Base-by-base conservation (phyloP, 2,888 invertebrate species). In the Ligdia adustata region DNA sequence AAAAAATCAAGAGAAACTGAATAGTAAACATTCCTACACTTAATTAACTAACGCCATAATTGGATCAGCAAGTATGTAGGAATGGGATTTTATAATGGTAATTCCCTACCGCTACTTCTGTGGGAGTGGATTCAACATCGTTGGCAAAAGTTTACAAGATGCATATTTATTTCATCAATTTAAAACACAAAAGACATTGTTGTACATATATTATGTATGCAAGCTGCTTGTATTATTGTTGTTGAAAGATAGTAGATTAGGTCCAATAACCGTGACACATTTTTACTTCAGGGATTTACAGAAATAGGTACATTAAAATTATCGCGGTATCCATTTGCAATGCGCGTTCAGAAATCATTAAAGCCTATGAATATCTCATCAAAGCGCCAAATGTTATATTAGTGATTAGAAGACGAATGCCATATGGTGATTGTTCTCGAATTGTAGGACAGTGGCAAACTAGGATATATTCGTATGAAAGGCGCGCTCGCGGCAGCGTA, bases 401-500 rank as follows among this genome's bases (percentile, higher is more conserved):
- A 11, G 41, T 40, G 13, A 35, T 38, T 27, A 37, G 33, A 24
- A 40, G 16, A 16, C 16, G 33, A 43, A 42, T 38, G 48, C 35
- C 32, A 24, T 40, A 54, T 51, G 42, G 32, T 52, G 37, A 47
- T 52, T 50, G 47, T 43, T 29, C 34, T 42, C 38, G 45, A 49
- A 51, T 56, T 42, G 66, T 74, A 71, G 73, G 72, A 69, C 72
- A 75, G 71, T 75, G 65, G 74, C 67, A 72, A 80, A 72, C 79
- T 80, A 77, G 82, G 79, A 80, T 79, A 79, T 75, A 75, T 72
- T 76, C 65, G 72, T 80, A 78, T 73, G 81, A 85, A 83, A 83
- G 80, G 79, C 82, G 77, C 71, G 72, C 74, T 73, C 69, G 62
- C 66, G 57, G 70, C 74, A 72, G 69, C 62, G n/a, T n/a, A n/a